These are phyloP conservation scores for Apteryx mantelli DNA, from an alignment of 2,113 vertebrate genomes.

Conservation along the genomic window DNA sequence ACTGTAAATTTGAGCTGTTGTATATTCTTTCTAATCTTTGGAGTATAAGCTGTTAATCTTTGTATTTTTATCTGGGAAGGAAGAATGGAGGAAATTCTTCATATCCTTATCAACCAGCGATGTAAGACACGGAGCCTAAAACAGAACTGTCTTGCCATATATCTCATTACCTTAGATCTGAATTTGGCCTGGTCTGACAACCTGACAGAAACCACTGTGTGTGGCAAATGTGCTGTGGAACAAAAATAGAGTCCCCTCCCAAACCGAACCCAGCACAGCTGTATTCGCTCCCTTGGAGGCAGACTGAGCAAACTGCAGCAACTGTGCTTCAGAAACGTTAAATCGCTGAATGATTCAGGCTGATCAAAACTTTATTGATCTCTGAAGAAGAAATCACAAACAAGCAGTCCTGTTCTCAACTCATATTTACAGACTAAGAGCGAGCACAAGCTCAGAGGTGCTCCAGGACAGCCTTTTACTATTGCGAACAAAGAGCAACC, in stretches of 20 bases:
- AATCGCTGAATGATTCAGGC: background rate
- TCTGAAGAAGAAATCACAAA: background rate
- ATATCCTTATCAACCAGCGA: background rate
- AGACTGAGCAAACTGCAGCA: background rate
- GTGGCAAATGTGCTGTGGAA: background rate
- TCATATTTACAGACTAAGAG: background rate
- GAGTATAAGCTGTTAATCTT: background rate
- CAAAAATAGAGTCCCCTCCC: constrained; percentile 21
- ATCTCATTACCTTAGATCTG: background rate
- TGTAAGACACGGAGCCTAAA: background rate
- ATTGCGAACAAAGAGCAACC: background rate
- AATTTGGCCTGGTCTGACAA: constrained; percentile 12
- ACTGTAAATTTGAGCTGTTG: background rate
- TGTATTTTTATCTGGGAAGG: background rate
- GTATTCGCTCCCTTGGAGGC: background rate
- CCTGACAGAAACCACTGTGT: background rate
- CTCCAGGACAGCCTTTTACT: background rate
- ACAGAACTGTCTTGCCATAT: background rate
- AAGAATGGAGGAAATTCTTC: constrained; percentile 8
- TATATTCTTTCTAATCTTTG: background rate
- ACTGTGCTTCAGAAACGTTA: background rate
- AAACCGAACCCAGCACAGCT: background rate
- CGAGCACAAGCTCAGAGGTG: background rate
- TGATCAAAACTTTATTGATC: background rate
- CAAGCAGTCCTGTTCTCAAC: background rate